A percentile compares a stretch with the other conserved stretches of the same genome.
Conservation (phyloP, 2,888 invertebrate genomes). For the Myopa testacea region DNA sequence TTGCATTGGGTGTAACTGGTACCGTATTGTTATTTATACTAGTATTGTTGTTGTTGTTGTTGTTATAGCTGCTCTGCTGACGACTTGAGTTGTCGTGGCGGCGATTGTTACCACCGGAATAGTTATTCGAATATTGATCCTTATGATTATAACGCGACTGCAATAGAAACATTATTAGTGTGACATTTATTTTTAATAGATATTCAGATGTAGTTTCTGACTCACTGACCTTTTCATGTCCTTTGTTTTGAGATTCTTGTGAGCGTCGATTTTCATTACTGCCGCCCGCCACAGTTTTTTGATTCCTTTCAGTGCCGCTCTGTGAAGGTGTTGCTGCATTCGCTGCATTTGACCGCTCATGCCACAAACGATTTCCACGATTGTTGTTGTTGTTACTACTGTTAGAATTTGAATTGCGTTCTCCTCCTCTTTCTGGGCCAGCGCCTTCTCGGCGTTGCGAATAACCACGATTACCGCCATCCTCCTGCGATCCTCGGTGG, state of each 20-base stretch:
- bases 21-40: slow-evolving; percentile 17
- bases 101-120: slow-evolving; percentile 6
- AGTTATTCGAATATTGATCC: slow-evolving; percentile 14
- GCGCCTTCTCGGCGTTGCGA: slow-evolving; percentile 14
- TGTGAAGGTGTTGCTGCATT: slow-evolving; percentile 18
- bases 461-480: slow-evolving; percentile 10
- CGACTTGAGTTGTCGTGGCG: slow-evolving; percentile 25
- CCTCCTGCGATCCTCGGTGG: slow-evolving; percentile 14
- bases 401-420: slow-evolving; percentile 37
- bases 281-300: slow-evolving; percentile 13
- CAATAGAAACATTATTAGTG: not conserved
- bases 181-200: not conserved
- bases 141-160: slow-evolving; percentile 40
- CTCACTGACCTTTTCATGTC: slow-evolving; percentile 23
- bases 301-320: slow-evolving; percentile 17
- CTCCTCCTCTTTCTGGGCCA: slow-evolving; percentile 1
- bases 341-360: slow-evolving; percentile 42
- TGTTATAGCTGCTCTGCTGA: slow-evolving; percentile 34
- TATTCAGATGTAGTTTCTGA: too few relatives aligned
- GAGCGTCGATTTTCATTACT: slow-evolving; percentile 10
- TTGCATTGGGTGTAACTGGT: slow-evolving; percentile 24
- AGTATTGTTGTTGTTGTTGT: slow-evolving; percentile 29
- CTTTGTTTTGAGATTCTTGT: slow-evolving; percentile 23
- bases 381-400: slow-evolving; percentile 44
- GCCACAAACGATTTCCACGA: slow-evolving; percentile 45